phyloP scores from a whole-genome alignment of 2,797 vertebrate species.

The Phylloscopus collybita region DNA sequence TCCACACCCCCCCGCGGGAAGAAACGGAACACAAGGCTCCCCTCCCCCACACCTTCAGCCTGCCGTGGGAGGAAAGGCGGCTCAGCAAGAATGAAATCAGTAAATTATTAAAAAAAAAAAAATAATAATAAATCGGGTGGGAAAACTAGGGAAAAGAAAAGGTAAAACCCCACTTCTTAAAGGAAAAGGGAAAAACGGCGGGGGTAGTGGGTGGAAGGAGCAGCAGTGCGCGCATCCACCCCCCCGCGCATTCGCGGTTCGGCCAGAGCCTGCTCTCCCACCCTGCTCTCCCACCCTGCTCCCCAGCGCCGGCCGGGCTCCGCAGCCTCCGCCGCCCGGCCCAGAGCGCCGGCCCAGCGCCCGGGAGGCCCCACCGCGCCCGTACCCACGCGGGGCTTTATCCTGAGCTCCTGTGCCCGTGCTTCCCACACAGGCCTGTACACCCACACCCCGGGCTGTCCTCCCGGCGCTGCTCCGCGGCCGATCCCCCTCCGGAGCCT shows the following conservation, averaged over 20 bases:
- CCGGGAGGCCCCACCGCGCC: neutral
- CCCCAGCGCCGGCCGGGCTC: neutral
- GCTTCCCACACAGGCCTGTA: neutral
- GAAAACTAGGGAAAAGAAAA: neutral
- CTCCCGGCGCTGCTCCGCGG: neutral
- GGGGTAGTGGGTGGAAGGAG: neutral
- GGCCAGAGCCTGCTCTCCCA: too few relatives aligned
- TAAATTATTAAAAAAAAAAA: neutral
- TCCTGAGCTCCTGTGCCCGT: neutral
- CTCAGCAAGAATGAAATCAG: neutral
- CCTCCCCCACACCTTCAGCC: conserved; percentile 41
- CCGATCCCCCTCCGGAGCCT: neutral
- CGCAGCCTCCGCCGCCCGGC: neutral
- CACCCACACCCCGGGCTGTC: neutral
- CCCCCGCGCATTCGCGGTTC: neutral
- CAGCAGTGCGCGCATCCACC: neutral
- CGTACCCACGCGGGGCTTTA: neutral
- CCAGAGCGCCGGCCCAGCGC: too few relatives aligned
- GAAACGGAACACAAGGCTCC: conserved; percentile 14
- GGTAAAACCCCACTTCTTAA: neutral
- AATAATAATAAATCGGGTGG: neutral
- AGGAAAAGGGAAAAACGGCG: neutral
- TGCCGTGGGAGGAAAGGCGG: neutral
- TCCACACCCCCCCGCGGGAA: conserved; percentile 30
- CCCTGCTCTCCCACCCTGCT: neutral